These are phyloP conservation scores for Eilema griseolum DNA, from an alignment of 2,888 invertebrate species.

Conservation along the genomic window DNA sequence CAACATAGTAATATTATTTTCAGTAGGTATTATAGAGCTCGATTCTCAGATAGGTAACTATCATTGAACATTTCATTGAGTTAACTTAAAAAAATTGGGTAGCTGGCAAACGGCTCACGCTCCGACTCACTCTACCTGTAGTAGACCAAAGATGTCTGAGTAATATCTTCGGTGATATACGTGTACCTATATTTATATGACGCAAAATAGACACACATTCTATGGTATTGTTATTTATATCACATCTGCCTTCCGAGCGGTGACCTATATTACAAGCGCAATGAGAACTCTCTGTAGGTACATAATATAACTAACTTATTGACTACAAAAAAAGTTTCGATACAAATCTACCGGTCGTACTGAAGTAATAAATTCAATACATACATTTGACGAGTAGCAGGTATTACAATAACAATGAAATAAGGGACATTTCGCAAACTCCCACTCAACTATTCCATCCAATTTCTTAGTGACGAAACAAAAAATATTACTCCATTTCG, in stretches of 20 bases:
- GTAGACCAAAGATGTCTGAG: too few relatives aligned
- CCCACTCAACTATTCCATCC: slow-evolving; percentile 37
- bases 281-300: slow-evolving; percentile 28
- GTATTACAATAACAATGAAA: slow-evolving; percentile 49
- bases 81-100: too few relatives aligned
- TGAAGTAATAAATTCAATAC: slow-evolving; percentile 49
- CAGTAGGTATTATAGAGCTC: too few relatives aligned
- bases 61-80: too few relatives aligned
- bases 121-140: too few relatives aligned
- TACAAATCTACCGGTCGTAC: slow-evolving; percentile 25
- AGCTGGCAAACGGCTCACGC: too few relatives aligned
- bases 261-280: slow-evolving; percentile 24
- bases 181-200: too few relatives aligned
- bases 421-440: slow-evolving; percentile 32
- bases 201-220: neutral
- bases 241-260: neutral
- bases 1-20: too few relatives aligned
- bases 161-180: too few relatives aligned
- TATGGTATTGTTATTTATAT: neutral
- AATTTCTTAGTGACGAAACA: slow-evolving; percentile 39
- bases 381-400: slow-evolving; percentile 30
- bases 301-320: slow-evolving; percentile 37
- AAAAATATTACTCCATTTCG: slow-evolving; percentile 32
- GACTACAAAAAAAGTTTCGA: slow-evolving; percentile 29
- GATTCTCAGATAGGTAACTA: too few relatives aligned